Evolutionary conservation across 2,113 vertebrate species (phyloP).

Genomic region (Etheostoma spectabile): DNA sequence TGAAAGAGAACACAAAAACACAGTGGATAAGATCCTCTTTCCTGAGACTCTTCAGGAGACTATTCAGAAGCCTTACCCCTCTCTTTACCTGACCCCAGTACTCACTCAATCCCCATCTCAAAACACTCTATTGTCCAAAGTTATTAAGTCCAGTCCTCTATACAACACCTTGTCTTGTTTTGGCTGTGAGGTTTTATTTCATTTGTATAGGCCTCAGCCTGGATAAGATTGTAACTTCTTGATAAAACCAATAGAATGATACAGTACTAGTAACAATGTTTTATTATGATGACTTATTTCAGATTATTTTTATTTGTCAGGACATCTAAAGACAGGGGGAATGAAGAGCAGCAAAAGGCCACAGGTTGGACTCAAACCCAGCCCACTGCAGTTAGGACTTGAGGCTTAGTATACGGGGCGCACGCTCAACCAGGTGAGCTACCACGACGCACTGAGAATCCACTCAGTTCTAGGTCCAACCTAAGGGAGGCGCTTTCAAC

Average conservation of each 20-base stretch:
- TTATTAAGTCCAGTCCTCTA: constrained; percentile 59
- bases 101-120: constrained; percentile 33
- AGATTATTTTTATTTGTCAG: no score
- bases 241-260: constrained; percentile 50
- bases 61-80: constrained; percentile 52
- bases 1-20: constrained; percentile 67
- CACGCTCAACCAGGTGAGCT: no score
- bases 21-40: constrained; percentile 50
- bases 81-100: background rate
- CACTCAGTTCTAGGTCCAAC: constrained; percentile 52
- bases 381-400: no score
- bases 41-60: constrained; percentile 40
- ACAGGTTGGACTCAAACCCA: no score
- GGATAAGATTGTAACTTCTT: constrained; percentile 21
- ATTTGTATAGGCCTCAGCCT: constrained; percentile 10
- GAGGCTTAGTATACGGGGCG: no score
- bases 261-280: constrained; percentile 47
- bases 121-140: constrained; percentile 58
- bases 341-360: no score
- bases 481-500: background rate
- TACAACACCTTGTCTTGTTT: constrained; percentile 53
- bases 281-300: constrained; percentile 45
- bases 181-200: constrained; percentile 45
- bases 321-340: no score
- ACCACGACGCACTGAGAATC: constrained; percentile 10